Base-by-base conservation (phyloP, 2,888 invertebrate genomes). In the Dendrolimus houi region DNA sequence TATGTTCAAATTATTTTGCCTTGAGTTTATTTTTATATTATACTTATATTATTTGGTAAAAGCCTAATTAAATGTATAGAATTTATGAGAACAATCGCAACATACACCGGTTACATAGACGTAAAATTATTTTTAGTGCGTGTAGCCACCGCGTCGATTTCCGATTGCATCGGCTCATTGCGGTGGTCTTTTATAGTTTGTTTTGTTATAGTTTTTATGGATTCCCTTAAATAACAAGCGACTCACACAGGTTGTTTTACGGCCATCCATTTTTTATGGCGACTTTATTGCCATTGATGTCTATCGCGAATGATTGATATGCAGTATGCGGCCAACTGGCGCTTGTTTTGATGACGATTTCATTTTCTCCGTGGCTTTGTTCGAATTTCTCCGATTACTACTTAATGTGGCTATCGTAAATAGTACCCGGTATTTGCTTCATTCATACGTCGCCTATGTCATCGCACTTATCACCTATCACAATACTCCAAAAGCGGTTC, bases 151-250 rank as follows among this genome's bases (percentile, higher is more conserved):
- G 82, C 87, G 76, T 77, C 63, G 86, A 68, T 77, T 75, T 74
- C 58, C 67, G 64, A 71, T 67, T 72, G 74, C 71, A 71, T 63
- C 61, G 65, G 67, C 72, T 70, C 82, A 78, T 73, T 83, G 88
- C 82, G 89, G 87, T 89, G 88, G 88, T 87, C 89, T 79, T 71
- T 74, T 65, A 72, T 78, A 72, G 75, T 82, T 81, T 83, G 81
- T 81, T 84, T 77, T 79, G 76, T 71, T 77, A 72, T 68, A 70
- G 72, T 77, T 85, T 85, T 85, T 84, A 82, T 83, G 72, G 72
- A 69, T 80, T 80, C 75, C 79, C 75, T 75, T 77, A 83, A 87
- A 85, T 84, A 83, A 79, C 76, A 64, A 68, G 59, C 62, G 70
- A 74, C 75, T 79, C 81, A 74, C 80, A 82, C 79, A 74, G 75